Percentiles rank a stretch among this genome's conserved stretches.
phyloP scores from a whole-genome alignment of 2,888 invertebrate genomes.

The Terebella lapidaria region DNA sequence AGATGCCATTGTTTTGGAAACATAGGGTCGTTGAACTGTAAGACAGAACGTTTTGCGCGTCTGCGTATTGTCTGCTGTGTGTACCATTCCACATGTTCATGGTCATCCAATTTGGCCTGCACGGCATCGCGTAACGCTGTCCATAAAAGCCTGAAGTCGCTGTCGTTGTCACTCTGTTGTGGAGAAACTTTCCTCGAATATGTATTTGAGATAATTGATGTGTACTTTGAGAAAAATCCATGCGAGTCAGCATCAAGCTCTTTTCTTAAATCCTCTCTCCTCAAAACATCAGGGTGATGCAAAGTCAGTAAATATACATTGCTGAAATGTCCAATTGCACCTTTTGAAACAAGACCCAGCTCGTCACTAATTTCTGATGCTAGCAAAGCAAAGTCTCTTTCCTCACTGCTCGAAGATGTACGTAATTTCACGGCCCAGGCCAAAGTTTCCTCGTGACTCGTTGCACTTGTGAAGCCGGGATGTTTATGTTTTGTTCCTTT shows the following conservation, averaged over 20 bases:
- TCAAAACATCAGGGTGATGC: no score
- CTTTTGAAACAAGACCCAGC: constrained; percentile 23
- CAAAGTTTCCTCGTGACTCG: constrained; percentile 17
- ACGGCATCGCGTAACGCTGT: background rate
- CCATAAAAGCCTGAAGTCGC: background rate
- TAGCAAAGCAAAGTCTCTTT: background rate
- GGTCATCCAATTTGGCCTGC: constrained; percentile 22
- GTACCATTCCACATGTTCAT: constrained; percentile 34
- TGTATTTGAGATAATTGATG: background rate
- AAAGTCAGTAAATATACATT: constrained; percentile 25
- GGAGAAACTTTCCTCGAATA: background rate
- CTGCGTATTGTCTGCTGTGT: constrained; percentile 30
- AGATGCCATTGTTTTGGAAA: constrained; percentile 48
- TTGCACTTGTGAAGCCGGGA: background rate
- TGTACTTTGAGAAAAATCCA: background rate
- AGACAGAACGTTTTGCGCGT: constrained; percentile 2
- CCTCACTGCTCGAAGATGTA: no score
- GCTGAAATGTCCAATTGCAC: constrained; percentile 27
- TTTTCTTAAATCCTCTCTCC: no score
- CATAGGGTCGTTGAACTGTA: constrained; percentile 10
- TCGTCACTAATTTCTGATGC: background rate
- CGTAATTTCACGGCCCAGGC: constrained; percentile 27
- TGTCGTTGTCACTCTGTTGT: background rate
- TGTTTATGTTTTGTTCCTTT: background rate
- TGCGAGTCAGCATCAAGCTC: background rate